Evolutionary conservation across 2,888 invertebrate genomes (phyloP).

Genomic region (Melipona bicolor): DNA sequence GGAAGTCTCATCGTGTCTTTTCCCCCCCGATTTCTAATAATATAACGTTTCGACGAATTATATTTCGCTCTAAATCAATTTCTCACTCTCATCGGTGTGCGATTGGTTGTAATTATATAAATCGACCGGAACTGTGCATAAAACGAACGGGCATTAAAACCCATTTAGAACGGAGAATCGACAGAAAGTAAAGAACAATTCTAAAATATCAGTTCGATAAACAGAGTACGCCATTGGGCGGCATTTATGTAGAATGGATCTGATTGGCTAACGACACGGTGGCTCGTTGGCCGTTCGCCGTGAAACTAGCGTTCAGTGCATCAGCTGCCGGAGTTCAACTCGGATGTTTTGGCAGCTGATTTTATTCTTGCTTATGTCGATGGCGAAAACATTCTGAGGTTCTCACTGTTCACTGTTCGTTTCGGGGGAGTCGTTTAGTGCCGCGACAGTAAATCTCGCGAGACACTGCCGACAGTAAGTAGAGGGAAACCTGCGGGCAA

Average conservation of each 20-base stretch:
- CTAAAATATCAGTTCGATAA: constrained; percentile 49
- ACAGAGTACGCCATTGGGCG: constrained; percentile 49
- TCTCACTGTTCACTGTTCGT: constrained; percentile 12
- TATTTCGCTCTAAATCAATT: background rate
- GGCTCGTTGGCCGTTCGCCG: constrained; percentile 57
- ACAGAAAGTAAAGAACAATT: constrained; percentile 16
- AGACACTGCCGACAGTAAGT: constrained; percentile 17
- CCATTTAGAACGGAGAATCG: background rate
- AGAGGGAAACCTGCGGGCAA: constrained; percentile 34
- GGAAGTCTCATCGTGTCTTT: background rate
- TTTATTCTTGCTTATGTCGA: constrained; percentile 59
- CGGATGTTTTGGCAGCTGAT: constrained; percentile 78
- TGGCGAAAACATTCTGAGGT: constrained; percentile 48
- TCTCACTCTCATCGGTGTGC: background rate
- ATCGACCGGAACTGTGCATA: background rate
- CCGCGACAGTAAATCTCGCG: constrained; percentile 26
- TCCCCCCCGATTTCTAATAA: background rate
- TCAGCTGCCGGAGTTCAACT: constrained; percentile 73
- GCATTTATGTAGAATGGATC: background rate
- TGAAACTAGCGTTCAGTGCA: constrained; percentile 64
- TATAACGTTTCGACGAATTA: background rate
- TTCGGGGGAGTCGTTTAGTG: background rate
- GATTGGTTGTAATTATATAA: background rate
- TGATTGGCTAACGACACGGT: constrained; percentile 59
- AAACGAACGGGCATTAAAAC: background rate